Evolutionary conservation across 2,888 invertebrate genomes (phyloP).

Genomic region (Drosophila acutilabella): DNA sequence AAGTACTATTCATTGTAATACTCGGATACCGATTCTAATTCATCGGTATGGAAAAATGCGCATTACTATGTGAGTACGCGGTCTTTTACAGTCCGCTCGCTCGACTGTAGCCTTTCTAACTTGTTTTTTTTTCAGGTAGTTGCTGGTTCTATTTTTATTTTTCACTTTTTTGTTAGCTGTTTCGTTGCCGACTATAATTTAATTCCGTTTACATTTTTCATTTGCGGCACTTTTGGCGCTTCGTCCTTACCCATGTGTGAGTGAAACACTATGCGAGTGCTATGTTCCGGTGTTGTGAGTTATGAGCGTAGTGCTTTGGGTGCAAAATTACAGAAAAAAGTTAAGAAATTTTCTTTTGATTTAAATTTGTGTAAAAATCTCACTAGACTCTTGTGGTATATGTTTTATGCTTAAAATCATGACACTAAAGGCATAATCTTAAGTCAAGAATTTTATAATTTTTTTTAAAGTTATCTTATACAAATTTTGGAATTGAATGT

Average conservation of each 20-base stretch:
- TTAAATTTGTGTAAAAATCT: slow-evolving; percentile 61
- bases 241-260: slow-evolving; percentile 25
- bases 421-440: too few species aligned
- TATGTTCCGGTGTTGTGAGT: slow-evolving; percentile 68
- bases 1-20: too few species aligned
- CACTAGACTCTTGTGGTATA: slow-evolving; percentile 45
- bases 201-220: slow-evolving; percentile 81
- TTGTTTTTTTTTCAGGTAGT: slow-evolving; percentile 3
- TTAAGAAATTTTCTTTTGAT: slow-evolving; percentile 45
- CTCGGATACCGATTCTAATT: too few species aligned
- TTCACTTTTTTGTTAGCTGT: slow-evolving; percentile 52
- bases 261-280: slow-evolving; percentile 15
- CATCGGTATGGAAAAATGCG: too few species aligned
- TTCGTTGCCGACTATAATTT: slow-evolving; percentile 79
- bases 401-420: neutral
- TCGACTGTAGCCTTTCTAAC: neutral
- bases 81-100: neutral
- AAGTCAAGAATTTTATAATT: too few species aligned
- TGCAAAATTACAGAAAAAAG: slow-evolving; percentile 66
- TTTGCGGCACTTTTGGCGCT: slow-evolving; percentile 80
- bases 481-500: neutral
- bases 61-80: neutral
- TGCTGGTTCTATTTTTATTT: slow-evolving; percentile 14
- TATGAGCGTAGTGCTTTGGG: slow-evolving; percentile 72
- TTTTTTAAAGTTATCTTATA: too few species aligned